phyloP scores from a whole-genome alignment of 2,797 vertebrate genomes.

The Cetoscarus ocellatus region DNA sequence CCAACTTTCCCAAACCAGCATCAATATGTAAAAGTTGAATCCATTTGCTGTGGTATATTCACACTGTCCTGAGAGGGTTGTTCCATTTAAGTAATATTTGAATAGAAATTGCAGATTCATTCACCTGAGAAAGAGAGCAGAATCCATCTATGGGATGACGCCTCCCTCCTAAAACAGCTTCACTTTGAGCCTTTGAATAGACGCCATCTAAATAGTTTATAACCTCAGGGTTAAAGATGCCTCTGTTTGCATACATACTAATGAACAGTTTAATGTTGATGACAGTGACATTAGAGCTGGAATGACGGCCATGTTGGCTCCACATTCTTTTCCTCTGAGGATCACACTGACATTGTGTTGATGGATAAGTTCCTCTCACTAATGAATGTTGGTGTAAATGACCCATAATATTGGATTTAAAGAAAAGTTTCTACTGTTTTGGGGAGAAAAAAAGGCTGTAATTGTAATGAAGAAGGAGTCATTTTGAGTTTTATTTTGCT shows the following conservation, averaged over 20 bases:
- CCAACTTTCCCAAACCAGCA: conserved; percentile 43
- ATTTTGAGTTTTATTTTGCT: conserved; percentile 21
- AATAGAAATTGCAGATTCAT: conserved; percentile 75
- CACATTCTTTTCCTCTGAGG: conserved; percentile 3
- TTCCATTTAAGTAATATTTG: conserved; percentile 76
- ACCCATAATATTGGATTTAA: conserved; percentile 28
- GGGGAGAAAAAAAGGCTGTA: conserved; percentile 17
- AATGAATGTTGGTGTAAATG: conserved; percentile 41
- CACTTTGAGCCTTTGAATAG: conserved; percentile 49
- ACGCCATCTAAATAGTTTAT: conserved; percentile 68
- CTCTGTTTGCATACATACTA: conserved; percentile 70
- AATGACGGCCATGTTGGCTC: conserved; percentile 28
- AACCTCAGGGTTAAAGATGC: conserved; percentile 71
- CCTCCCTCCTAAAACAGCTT: conserved; percentile 63
- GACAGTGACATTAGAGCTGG: conserved; percentile 59
- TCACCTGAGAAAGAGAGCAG: conserved; percentile 74
- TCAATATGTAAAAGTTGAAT: conserved; percentile 69
- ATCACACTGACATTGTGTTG: not conserved
- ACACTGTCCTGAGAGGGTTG: conserved; percentile 70
- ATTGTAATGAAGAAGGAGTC: conserved; percentile 25
- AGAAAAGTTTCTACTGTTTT: conserved; percentile 8
- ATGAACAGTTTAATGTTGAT: conserved; percentile 65
- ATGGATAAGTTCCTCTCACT: conserved; percentile 16
- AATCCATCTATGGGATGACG: conserved; percentile 62
- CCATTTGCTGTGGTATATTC: conserved; percentile 67